Base-by-base conservation (phyloP, 2,888 invertebrate genomes). In the Eilema caniola region DNA sequence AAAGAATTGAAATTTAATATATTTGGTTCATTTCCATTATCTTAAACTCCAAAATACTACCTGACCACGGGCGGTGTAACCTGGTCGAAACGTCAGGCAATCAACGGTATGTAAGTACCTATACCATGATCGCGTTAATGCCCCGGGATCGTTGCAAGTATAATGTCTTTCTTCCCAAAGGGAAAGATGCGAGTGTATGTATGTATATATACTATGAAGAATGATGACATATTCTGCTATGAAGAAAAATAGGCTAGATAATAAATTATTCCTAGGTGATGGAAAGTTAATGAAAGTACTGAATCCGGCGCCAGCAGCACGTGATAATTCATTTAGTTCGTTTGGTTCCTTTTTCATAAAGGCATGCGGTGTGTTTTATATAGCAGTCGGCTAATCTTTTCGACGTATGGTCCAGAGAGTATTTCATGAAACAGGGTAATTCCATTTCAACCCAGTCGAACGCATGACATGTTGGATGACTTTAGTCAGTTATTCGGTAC, bases 1-100 rank as follows among this genome's bases (percentile, higher is more conserved):
- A 95, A 95, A 92, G 83, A 89, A 89, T 89, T 90, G 86, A 88
- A 88, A 87, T 82, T 81, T 73, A 78, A 71, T 66, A 63, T 69
- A 33, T 79, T 77, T 68, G 75, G 75, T 78, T 73, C 47, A 70
- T 61, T 71, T 53, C 24, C 12, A 53, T 47, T 47, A 47, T 47
- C 25, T 14, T 7, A 28, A 1, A 28, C 60, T 20, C 28, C 31
- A 61, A 53, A 20, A 8, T 10, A 10, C n/a, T n/a, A n/a, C n/a
- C n/a, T n/a, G n/a, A n/a, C n/a, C n/a, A n/a, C n/a, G n/a, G n/a
- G n/a, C n/a, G n/a, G n/a, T n/a, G n/a, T n/a, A n/a, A n/a, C n/a
- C n/a, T n/a, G n/a, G n/a, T n/a, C n/a, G n/a, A n/a, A n/a, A n/a
- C n/a, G n/a, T n/a, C n/a, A n/a, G n/a, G n/a, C n/a, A n/a, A n/a